phyloP scores from a whole-genome alignment of 2,797 vertebrate genomes.

The Fundulus diaphanus region DNA sequence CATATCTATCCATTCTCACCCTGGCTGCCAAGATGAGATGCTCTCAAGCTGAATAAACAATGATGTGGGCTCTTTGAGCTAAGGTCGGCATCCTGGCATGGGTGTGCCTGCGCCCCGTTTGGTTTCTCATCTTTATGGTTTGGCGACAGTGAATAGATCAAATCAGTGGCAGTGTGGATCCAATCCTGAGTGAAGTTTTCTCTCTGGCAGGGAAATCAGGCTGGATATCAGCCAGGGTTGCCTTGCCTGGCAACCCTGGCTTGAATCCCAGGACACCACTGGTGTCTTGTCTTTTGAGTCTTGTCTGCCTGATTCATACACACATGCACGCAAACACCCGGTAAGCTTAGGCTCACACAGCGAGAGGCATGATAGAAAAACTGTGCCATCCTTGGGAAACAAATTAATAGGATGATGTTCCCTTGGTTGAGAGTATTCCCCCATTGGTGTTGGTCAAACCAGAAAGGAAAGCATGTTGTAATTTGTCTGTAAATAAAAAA shows the following conservation, averaged over 20 bases:
- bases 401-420: constrained; percentile 57
- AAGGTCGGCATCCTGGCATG: constrained; percentile 73
- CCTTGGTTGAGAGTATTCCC: constrained; percentile 35
- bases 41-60: constrained; percentile 81
- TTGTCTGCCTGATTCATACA: constrained; percentile 17
- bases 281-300: constrained; percentile 18
- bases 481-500: constrained; percentile 60
- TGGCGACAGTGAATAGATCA: constrained; percentile 69
- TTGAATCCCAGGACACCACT: constrained; percentile 13
- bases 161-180: constrained; percentile 52
- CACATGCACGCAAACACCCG: constrained; percentile 28
- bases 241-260: constrained; percentile 46
- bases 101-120: constrained; percentile 61
- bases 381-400: constrained; percentile 54
- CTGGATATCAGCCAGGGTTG: constrained; percentile 61
- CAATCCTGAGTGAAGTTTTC: constrained; percentile 37
- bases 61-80: constrained; percentile 68
- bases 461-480: constrained; percentile 54
- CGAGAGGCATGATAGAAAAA: constrained; percentile 34
- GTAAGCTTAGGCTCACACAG: constrained; percentile 22
- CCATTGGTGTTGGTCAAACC: constrained; percentile 45
- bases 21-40: constrained; percentile 71
- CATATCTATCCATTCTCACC: constrained; percentile 55
- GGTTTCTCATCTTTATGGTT: constrained; percentile 68
- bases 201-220: constrained; percentile 41